Percentiles rank a stretch among this genome's conserved stretches.
Conservation (phyloP, 2,888 invertebrate genomes). For the Conchocele bisecta region DNA sequence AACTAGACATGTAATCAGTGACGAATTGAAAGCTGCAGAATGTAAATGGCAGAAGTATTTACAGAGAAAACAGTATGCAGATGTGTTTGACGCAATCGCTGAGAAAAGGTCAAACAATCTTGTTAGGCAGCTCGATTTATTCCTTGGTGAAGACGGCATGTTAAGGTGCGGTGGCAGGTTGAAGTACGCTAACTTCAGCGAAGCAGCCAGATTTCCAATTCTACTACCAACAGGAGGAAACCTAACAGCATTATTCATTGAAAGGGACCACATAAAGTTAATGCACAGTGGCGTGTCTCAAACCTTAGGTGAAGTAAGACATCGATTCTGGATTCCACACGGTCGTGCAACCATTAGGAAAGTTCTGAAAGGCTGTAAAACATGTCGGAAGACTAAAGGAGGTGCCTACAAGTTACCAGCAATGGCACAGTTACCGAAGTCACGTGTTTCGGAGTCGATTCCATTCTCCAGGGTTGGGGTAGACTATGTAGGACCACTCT, state of each 20-base stretch:
- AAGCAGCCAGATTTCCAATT: slow-evolving; percentile 2
- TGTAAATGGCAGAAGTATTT: too few relatives aligned
- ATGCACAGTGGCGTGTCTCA: slow-evolving; percentile 10
- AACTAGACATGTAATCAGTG: background rate
- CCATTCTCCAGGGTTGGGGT: slow-evolving; percentile 6
- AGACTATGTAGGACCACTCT: slow-evolving; percentile 31
- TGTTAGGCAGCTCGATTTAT: background rate
- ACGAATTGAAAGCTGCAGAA: too few relatives aligned
- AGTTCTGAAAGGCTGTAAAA: background rate
- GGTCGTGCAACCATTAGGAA: background rate
- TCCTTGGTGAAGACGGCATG: background rate
- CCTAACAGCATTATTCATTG: slow-evolving; percentile 11
- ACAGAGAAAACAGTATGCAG: background rate
- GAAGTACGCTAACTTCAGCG: background rate
- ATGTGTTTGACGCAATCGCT: background rate
- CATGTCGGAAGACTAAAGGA: slow-evolving; percentile 13
- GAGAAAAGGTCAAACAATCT: slow-evolving; percentile 1
- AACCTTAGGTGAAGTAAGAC: background rate
- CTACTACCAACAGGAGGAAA: background rate
- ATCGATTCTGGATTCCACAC: slow-evolving; percentile 13
- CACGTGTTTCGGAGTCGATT: slow-evolving; percentile 1
- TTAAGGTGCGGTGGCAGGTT: background rate
- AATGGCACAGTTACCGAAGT: slow-evolving; percentile 4
- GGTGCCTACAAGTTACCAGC: slow-evolving; percentile 8
- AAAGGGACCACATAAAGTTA: background rate